phyloP scores from a whole-genome alignment of 2,888 invertebrate genomes.

The Dryococelus australis region DNA sequence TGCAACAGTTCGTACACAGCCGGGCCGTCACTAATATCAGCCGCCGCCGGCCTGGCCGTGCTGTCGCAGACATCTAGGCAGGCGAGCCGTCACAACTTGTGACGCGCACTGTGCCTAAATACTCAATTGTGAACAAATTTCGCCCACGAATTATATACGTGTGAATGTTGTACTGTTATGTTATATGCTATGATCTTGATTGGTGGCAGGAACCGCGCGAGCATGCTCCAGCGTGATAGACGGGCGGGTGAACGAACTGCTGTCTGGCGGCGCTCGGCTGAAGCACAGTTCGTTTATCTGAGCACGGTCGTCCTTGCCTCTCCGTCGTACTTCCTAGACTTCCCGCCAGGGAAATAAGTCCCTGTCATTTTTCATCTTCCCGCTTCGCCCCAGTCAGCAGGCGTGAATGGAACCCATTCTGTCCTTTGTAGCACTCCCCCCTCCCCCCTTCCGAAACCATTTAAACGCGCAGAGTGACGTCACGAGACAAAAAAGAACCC shows the following conservation, averaged over 20 bases:
- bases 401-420: neutral
- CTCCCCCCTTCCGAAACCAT: neutral
- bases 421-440: neutral
- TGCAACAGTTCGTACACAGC: too few relatives aligned
- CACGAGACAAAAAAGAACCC: neutral
- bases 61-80: too few relatives aligned
- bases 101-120: too few relatives aligned
- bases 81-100: too few relatives aligned
- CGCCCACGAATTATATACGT: too few relatives aligned
- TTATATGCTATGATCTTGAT: too few relatives aligned
- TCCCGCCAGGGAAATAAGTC: constrained; percentile 1
- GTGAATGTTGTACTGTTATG: too few relatives aligned
- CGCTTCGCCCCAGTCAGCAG: neutral
- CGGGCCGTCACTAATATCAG: too few relatives aligned
- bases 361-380: neutral
- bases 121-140: too few relatives aligned
- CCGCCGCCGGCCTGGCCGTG: too few relatives aligned
- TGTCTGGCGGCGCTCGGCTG: neutral
- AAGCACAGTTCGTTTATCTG: neutral
- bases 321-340: neutral
- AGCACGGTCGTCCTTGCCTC: neutral
- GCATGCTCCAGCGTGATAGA: too few relatives aligned
- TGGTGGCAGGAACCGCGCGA: too few relatives aligned
- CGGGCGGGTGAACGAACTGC: neutral
- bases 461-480: neutral